Evolutionary conservation across 2,888 invertebrate genomes (phyloP).

Genomic region (Nomada goodeniana): DNA sequence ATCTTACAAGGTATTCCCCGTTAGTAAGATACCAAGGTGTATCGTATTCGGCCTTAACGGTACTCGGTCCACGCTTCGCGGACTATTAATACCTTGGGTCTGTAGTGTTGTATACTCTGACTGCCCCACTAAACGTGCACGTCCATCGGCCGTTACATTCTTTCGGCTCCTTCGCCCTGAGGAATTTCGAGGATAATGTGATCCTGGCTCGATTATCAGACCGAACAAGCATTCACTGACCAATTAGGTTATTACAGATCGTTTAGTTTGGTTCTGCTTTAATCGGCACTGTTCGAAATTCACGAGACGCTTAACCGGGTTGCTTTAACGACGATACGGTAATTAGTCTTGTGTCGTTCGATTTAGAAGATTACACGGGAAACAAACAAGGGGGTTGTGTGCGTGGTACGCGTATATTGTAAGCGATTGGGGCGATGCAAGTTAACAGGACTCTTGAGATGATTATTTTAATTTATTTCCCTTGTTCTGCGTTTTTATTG

Average conservation of each 20-base stretch:
- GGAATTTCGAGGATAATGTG: slow-evolving; percentile 59
- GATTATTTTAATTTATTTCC: background rate
- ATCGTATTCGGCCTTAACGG: slow-evolving; percentile 80
- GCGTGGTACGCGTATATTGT: too few species aligned
- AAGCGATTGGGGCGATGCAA: too few species aligned
- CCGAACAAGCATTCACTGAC: background rate
- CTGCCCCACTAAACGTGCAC: slow-evolving; percentile 67
- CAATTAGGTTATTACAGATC: background rate
- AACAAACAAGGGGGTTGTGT: too few species aligned
- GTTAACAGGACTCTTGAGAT: too few species aligned
- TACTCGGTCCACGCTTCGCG: slow-evolving; percentile 77
- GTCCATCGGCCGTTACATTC: slow-evolving; percentile 51
- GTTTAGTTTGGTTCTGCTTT: background rate
- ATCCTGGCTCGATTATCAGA: slow-evolving; percentile 39
- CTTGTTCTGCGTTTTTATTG: background rate
- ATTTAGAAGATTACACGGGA: too few species aligned
- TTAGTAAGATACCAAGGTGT: slow-evolving; percentile 71
- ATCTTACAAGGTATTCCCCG: slow-evolving; percentile 69
- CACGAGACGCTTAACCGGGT: too few species aligned
- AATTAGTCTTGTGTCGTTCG: too few species aligned
- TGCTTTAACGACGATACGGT: too few species aligned
- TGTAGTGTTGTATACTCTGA: slow-evolving; percentile 43
- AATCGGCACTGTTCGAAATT: too few species aligned
- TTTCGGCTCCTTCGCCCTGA: slow-evolving; percentile 44
- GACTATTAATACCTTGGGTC: slow-evolving; percentile 71